phyloP scores from a whole-genome alignment of 2,797 vertebrate species.

The Lemur catta region DNA sequence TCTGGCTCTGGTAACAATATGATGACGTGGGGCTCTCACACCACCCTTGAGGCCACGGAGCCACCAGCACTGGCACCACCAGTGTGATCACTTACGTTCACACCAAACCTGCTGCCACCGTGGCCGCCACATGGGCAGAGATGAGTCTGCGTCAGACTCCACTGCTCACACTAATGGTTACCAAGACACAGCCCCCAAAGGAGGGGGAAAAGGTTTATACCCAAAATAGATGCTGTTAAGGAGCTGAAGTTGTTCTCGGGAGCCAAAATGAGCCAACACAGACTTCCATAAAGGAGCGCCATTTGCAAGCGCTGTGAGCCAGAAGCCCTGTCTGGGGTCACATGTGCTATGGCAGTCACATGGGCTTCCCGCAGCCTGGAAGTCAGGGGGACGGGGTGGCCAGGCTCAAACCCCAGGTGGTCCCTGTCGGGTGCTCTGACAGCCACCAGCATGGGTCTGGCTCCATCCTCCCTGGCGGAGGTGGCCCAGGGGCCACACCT shows the following conservation, averaged over 20 bases:
- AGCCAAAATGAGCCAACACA: not conserved
- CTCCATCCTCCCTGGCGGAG: not conserved
- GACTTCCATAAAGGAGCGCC: not conserved
- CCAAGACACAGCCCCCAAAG: constrained; percentile 59
- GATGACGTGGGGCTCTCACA: not conserved
- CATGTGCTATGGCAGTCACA: not conserved
- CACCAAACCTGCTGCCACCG: not conserved
- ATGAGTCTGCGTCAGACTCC: constrained; percentile 12
- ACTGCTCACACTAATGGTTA: constrained; percentile 41
- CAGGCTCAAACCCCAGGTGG: not conserved
- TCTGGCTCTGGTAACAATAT: not conserved
- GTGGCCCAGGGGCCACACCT: not conserved
- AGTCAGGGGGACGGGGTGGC: not conserved
- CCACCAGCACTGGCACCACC: not conserved
- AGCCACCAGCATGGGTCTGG: not conserved
- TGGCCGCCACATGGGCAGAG: not conserved
- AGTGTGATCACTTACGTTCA: not conserved
- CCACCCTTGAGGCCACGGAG: not conserved
- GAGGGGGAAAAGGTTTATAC: not conserved
- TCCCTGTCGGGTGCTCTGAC: not conserved
- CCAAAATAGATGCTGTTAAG: constrained; percentile 59
- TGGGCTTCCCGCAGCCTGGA: not conserved
- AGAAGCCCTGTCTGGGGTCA: not conserved
- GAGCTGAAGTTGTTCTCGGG: constrained; percentile 27
- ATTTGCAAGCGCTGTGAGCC: not conserved